These are phyloP conservation scores for Zapus hudsonius DNA, from an alignment of 2,113 vertebrate species.

Conservation along the genomic window DNA sequence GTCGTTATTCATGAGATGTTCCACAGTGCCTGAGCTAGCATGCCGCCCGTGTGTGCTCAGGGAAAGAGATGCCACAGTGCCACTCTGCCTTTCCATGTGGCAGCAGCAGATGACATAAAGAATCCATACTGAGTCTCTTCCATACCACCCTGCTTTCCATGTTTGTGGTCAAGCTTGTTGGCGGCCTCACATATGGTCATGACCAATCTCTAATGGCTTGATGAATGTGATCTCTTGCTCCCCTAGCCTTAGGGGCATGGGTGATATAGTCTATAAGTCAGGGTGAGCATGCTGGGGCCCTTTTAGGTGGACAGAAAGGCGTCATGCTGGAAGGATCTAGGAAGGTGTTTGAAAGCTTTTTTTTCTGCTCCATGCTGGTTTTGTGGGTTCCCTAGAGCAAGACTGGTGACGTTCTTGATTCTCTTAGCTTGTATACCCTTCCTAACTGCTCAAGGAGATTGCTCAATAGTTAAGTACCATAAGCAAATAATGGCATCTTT, in stretches of 20 bases:
- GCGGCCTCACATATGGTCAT: not conserved
- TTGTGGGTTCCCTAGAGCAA: not conserved
- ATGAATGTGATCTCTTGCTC: not conserved
- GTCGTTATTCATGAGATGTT: not conserved
- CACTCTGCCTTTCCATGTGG: not conserved
- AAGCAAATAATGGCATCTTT: not conserved
- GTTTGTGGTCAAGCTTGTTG: not conserved
- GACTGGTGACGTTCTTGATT: not conserved
- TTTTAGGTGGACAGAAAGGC: not conserved
- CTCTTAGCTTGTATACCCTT: accelerated
- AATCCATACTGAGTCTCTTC: not conserved
- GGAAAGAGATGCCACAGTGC: not conserved
- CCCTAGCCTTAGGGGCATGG: not conserved
- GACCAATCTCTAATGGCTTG: no score
- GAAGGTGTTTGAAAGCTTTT: not conserved
- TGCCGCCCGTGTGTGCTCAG: not conserved
- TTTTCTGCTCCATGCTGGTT: not conserved
- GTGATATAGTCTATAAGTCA: not conserved
- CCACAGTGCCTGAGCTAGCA: accelerated
- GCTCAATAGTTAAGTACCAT: not conserved
- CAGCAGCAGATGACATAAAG: no score
- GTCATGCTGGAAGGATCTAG: not conserved
- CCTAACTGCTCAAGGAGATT: not conserved
- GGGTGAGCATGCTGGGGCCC: not conserved
- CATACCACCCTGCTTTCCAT: not conserved